Evolutionary conservation across 2,797 vertebrate genomes (phyloP).

Genomic region (Steatocranus sp.): DNA sequence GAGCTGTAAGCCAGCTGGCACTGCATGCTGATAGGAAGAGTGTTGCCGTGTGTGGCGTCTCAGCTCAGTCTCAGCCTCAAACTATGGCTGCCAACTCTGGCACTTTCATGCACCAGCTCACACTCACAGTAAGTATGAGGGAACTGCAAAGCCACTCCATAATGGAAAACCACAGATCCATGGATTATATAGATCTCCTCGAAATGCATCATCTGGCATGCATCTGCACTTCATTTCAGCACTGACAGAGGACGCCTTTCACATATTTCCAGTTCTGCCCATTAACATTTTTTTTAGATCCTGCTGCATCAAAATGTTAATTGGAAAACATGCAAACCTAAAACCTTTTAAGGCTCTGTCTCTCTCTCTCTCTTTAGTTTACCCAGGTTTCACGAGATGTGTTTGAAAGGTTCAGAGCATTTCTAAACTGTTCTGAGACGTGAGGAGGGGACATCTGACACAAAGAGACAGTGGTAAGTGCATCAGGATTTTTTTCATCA

Average conservation of each 20-base stretch:
- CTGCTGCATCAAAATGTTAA: not conserved
- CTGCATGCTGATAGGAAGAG: not conserved
- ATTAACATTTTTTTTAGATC: not conserved
- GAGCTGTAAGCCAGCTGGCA: not conserved
- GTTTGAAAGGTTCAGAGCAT: not conserved
- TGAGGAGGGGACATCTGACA: accelerated
- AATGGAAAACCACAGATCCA: not conserved
- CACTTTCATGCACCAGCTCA: not conserved
- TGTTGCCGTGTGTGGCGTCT: not conserved
- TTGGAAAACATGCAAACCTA: not conserved
- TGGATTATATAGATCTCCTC: not conserved
- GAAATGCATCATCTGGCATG: not conserved
- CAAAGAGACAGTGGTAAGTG: not conserved
- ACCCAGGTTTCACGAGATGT: accelerated
- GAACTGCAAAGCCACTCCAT: not conserved
- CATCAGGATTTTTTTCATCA: accelerated
- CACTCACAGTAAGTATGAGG: not conserved
- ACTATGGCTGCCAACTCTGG: not conserved
- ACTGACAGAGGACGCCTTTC: not conserved
- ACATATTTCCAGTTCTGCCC: not conserved
- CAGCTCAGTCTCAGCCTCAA: not conserved
- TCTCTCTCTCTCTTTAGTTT: not conserved
- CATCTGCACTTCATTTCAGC: not conserved
- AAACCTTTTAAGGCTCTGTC: accelerated
- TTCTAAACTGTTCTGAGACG: not conserved